Evolutionary conservation across 2,888 invertebrate species (phyloP).

Genomic region (Erynnis tages): DNA sequence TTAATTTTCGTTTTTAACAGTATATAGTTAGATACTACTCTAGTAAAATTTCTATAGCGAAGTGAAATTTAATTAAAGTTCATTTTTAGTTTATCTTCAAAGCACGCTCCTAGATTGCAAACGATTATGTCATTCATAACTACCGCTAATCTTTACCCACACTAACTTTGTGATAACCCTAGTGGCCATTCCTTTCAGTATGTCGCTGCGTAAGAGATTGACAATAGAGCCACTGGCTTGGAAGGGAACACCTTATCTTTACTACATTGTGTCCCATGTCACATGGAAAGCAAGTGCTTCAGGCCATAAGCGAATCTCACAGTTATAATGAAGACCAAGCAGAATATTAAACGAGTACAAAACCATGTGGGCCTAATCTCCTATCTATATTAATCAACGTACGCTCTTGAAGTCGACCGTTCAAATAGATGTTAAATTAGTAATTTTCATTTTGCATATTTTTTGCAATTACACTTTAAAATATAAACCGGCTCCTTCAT

Average conservation of each 20-base stretch:
- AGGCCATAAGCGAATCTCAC: constrained; percentile 65
- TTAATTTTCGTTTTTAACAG: too few species aligned
- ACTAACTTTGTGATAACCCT: constrained; percentile 36
- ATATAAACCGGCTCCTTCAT: too few species aligned
- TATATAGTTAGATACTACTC: too few species aligned
- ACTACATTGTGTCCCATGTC: constrained; percentile 74
- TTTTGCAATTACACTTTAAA: too few species aligned
- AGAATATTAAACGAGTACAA: constrained; percentile 35
- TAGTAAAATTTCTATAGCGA: too few species aligned
- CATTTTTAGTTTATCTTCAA: background rate
- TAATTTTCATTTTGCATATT: too few species aligned
- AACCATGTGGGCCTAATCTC: constrained; percentile 33
- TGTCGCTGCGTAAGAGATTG: constrained; percentile 70
- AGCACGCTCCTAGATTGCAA: background rate
- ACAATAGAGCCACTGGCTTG: constrained; percentile 75
- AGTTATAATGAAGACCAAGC: constrained; percentile 68
- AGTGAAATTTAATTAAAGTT: background rate
- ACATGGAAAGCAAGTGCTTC: constrained; percentile 69
- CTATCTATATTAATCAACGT: constrained; percentile 22
- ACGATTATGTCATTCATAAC: background rate
- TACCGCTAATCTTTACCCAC: constrained; percentile 17
- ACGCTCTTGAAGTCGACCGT: background rate
- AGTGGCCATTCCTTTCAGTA: constrained; percentile 59
- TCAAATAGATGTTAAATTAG: too few species aligned
- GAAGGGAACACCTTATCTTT: constrained; percentile 77